These are phyloP conservation scores for Petrosia ficiformis DNA, from an alignment of 37 sponge, comb jelly and placozoan species.

Conservation along the genomic window DNA sequence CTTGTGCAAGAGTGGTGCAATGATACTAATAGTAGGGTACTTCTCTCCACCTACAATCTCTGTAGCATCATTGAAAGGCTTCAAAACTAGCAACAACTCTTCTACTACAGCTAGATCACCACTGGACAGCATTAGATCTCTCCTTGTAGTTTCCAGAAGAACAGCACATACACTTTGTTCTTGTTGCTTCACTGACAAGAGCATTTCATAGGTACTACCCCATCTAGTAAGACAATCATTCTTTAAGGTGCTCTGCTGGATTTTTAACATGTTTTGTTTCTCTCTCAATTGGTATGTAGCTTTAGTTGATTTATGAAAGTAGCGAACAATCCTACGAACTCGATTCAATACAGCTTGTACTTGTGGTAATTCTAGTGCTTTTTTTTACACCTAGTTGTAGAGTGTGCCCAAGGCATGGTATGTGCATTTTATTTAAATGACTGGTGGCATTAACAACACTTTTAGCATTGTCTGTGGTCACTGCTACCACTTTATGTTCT, in stretches of 20 bases:
- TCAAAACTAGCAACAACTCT: conserved; percentile 4
- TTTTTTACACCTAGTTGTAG: conserved; percentile 17
- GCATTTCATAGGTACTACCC: conserved; percentile 37
- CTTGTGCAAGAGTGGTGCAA: conserved; percentile 4
- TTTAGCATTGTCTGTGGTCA: conserved; percentile 6
- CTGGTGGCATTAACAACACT: background rate
- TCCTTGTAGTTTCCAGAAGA: conserved; percentile 6
- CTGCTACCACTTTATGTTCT: background rate
- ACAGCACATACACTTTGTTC: conserved; percentile 24
- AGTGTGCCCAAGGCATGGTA: conserved; percentile 19
- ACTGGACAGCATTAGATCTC: conserved; percentile 1
- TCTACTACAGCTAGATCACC: conserved; percentile 1
- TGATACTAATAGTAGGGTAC: conserved; percentile 12
- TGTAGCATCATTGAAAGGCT: conserved; percentile 13
- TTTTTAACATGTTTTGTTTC: conserved; percentile 10
- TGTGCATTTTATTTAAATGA: background rate
- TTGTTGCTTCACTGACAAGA: conserved; percentile 15
- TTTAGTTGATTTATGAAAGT: conserved; percentile 20
- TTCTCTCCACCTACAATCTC: conserved; percentile 18
- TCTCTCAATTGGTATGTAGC: conserved; percentile 11
- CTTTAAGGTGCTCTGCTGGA: background rate
- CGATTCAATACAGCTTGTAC: conserved; percentile 13
- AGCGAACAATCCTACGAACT: conserved; percentile 14
- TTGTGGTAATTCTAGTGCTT: background rate
- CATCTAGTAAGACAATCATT: conserved; percentile 35